Base-by-base conservation (phyloP, 2,888 invertebrate species). In the Rhorus exstirpatorius region DNA sequence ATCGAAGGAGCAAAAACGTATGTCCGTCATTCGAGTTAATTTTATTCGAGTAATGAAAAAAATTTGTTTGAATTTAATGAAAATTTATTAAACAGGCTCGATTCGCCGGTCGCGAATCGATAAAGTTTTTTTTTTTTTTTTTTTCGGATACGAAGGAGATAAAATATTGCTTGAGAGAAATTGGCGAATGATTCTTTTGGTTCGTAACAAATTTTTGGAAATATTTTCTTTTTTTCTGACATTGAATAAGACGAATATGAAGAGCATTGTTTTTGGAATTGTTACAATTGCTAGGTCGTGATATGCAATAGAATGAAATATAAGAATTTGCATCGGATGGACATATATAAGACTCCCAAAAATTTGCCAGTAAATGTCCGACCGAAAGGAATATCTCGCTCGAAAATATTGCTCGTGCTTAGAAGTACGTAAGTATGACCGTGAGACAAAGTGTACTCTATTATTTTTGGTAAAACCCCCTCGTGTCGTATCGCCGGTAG, bases 1-100 rank as follows among this genome's bases (percentile, higher is more conserved):
- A 41, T n/a, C n/a, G 19, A 55, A 41, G 53, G 26, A 24, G 60
- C n/a, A 60, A 60, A 61, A 79, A 79, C 38, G 60, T 67, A 79
- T 67, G 55, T 72, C 38, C 55, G 63, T 31, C 71, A 31, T 60
- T 70, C 31, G 12, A 51, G n/a, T 21, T 6, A 51, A 71, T 41
- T 61, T 49, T 53, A 61, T 46, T 53, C 85, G 78, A 83, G 82
- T 78, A 77, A 24, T 53, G 53, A 38, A 65, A 38, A 65, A 75
- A 38, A 75, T 63, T 51, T 55, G 44, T 70, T 41, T 17, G 41
- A 26, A 55, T 70, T 58, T 3, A 44, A 70, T 58, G n/a, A 17
- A n/a, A n/a, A 58, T 46, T 58, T 58, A 53, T 71, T 46, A 38
- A 17, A 10, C 26, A 12, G 19, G 17, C 46, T 31, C 17, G 8